Base-by-base conservation (phyloP, 2,888 invertebrate genomes). In the Polietes domitor region DNA sequence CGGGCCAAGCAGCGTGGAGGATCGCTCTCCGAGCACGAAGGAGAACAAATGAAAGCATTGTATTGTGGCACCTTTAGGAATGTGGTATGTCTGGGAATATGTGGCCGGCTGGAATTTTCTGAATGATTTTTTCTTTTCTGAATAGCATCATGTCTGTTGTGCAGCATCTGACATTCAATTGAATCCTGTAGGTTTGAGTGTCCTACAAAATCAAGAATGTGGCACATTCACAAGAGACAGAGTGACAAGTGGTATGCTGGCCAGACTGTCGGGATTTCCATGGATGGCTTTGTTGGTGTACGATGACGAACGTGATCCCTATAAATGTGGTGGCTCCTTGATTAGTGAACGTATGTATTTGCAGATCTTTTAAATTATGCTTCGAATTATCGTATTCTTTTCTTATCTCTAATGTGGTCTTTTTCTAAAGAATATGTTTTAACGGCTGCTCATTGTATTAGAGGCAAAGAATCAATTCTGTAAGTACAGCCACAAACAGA, bases 221-320 rank as follows among this genome's bases (percentile, higher is more conserved):
- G 88, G 72, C 21, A 86, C 87, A 15, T 89, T 87, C n/a, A 83
- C 77, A 28, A 80, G 86, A 6, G 83, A 87, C 32, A 86, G 85
- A 7, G 87, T 89, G 7, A 79, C 90, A 65, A 84, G 89, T 77
- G 90, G 90, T 3, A 82, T 87, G 21, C 87, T 88, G 76, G 89
- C 89, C 0, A 86, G 87, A 26, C 78, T 89, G 21, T 89, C 88
- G 32, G 87, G 87, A 10, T 86, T 88, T 4, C 90, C 89, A 5
- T 89, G 89, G 90, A 90, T 89, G 89, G 87, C 87, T 3, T 37
- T 89, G 72, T 81, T 89, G 3, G 86, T 86, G 2, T 89, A 90
- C 65, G 77, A 85, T 12, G 87, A 79, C 10, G 28, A 85, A 17
- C 82, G 76, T 0, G 32, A 85, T 4, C 85, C 86, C 4, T 89